These are phyloP conservation scores for Lindbergichthys nudifrons DNA, from an alignment of 2,797 vertebrate genomes.

Conservation along the genomic window DNA sequence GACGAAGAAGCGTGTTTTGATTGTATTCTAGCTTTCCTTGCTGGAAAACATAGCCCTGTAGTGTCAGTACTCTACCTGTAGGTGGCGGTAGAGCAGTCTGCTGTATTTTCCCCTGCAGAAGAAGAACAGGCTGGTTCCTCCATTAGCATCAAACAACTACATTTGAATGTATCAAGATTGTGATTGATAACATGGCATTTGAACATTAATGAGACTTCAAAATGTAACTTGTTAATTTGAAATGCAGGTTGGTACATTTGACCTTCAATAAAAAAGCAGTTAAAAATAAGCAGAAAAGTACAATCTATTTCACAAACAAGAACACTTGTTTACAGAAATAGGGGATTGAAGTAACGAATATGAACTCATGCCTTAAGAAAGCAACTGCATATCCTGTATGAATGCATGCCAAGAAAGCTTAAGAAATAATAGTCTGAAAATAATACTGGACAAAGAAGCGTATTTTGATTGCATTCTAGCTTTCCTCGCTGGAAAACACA, in stretches of 20 bases:
- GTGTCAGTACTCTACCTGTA: fast-evolving
- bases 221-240: not conserved
- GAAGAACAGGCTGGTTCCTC: conserved; percentile 26
- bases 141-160: not conserved
- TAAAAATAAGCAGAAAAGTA: not conserved
- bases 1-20: not conserved
- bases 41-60: not conserved
- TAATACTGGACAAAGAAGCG: not conserved
- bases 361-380: not conserved
- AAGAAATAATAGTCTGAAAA: not conserved
- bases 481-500: not conserved
- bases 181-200: not conserved
- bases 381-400: not conserved
- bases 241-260: not conserved
- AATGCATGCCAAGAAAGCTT: not conserved
- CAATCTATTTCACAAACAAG: not conserved
- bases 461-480: not conserved
- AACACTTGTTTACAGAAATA: not conserved
- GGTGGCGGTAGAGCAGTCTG: not conserved
- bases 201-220: not conserved
- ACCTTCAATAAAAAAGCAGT: not conserved
- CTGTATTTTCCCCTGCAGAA: conserved; percentile 1
- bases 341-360: too few relatives aligned
- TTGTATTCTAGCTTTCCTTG: not conserved
- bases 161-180: not conserved